Percentiles rank a stretch among this genome's conserved stretches.
These are phyloP conservation scores for Aethes cnicana DNA, from an alignment of 2,888 invertebrate species.

Conservation along the genomic window DNA sequence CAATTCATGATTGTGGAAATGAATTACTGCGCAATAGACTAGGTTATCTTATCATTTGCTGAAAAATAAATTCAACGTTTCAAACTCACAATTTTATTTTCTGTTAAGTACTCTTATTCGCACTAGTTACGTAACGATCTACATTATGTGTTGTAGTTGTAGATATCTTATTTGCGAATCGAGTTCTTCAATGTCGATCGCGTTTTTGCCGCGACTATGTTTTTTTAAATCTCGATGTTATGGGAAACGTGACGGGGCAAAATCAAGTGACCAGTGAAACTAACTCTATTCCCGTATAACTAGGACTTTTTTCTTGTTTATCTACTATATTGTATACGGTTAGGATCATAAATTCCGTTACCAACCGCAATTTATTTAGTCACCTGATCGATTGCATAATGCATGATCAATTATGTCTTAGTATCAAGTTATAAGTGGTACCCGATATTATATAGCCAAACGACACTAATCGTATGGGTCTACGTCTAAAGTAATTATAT, in stretches of 20 bases:
- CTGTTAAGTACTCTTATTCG: conserved; percentile 10
- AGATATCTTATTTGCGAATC: conserved; percentile 26
- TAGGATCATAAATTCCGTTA: conserved; percentile 12
- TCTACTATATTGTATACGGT: not conserved
- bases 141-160: conserved; percentile 8
- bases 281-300: not conserved
- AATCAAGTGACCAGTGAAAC: not conserved
- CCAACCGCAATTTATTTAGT: conserved; percentile 1
- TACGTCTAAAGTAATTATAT: not conserved
- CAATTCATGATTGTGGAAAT: conserved; percentile 36
- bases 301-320: not conserved
- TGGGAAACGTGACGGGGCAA: conserved; percentile 6
- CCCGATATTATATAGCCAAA: conserved; percentile 9
- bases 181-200: conserved; percentile 15
- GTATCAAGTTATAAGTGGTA: conserved; percentile 17
- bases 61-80: conserved; percentile 16
- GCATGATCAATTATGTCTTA: conserved; percentile 9
- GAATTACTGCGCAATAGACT: conserved; percentile 45
- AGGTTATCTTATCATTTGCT: conserved; percentile 45
- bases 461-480: not conserved
- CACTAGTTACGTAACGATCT: conserved; percentile 19
- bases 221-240: conserved; percentile 15
- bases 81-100: conserved; percentile 5
- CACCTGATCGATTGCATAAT: conserved; percentile 26
- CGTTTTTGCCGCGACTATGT: conserved; percentile 13